phyloP scores from a whole-genome alignment of 2,888 invertebrate species.

The Megamerina dolium region DNA sequence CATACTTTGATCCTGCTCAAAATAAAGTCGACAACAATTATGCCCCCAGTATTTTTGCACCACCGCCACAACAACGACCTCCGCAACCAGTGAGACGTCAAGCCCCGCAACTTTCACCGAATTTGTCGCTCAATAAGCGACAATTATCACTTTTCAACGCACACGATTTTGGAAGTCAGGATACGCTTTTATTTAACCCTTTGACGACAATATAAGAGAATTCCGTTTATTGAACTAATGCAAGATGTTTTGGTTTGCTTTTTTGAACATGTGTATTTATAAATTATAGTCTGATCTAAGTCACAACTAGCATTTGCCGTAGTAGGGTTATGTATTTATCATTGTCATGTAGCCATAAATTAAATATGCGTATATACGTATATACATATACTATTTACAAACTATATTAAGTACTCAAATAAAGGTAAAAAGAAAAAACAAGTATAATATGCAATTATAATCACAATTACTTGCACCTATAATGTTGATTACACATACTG shows the following conservation, averaged over 20 bases:
- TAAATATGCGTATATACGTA: not conserved
- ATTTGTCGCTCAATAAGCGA: not conserved
- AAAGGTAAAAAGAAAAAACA: no score
- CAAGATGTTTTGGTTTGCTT: no score
- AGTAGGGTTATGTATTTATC: no score
- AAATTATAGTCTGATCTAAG: conserved; percentile 1
- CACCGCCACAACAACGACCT: conserved; percentile 8
- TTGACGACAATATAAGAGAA: no score
- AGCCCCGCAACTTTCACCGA: not conserved
- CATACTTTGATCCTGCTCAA: conserved; percentile 36
- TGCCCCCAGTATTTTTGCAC: conserved; percentile 15
- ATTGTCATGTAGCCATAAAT: no score
- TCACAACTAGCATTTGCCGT: conserved; percentile 1
- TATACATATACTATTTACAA: conserved; percentile 3
- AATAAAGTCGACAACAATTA: conserved; percentile 19
- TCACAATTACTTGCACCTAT: no score
- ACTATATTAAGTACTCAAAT: no score
- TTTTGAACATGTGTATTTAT: no score
- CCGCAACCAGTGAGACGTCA: conserved; percentile 3
- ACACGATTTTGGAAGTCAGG: conserved; percentile 36
- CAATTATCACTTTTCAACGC: conserved; percentile 11
- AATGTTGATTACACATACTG: no score
- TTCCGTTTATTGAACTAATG: no score
- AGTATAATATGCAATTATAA: no score
- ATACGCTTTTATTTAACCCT: conserved; percentile 37